Conservation (phyloP, 2,888 invertebrate species). For the Gymnosoma rotundatum region DNA sequence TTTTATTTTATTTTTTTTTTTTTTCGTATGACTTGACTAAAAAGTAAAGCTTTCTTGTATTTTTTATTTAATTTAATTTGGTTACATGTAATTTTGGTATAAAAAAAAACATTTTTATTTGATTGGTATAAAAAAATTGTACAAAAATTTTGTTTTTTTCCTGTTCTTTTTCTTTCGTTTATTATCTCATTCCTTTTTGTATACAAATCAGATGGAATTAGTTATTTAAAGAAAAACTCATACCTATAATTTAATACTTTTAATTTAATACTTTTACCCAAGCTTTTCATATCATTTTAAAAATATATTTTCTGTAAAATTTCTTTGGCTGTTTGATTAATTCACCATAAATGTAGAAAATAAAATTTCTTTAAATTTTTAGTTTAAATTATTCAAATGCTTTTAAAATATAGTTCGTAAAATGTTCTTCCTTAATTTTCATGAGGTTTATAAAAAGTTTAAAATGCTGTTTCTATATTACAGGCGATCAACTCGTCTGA, state of each 20-base stretch:
- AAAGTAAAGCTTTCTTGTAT: constrained; percentile 35
- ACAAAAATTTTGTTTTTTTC: constrained; percentile 46
- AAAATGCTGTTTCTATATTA: too few relatives aligned
- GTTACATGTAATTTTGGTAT: constrained; percentile 49
- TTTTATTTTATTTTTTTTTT: constrained; percentile 29
- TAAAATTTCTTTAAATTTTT: too few relatives aligned
- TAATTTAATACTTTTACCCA: not conserved
- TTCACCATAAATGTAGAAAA: too few relatives aligned
- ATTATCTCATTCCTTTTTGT: constrained; percentile 31
- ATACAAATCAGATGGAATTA: not conserved
- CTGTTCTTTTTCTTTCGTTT: constrained; percentile 43
- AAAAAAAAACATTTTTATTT: constrained; percentile 45
- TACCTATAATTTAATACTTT: not conserved
- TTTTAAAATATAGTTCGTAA: too few relatives aligned
- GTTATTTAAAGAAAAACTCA: constrained; percentile 5
- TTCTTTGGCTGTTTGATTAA: too few relatives aligned
- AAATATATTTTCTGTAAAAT: too few relatives aligned
- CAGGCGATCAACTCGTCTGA: too few relatives aligned
- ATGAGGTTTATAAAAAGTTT: too few relatives aligned
- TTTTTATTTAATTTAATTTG: constrained; percentile 35
- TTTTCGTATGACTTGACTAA: constrained; percentile 30
- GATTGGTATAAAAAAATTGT: constrained; percentile 58
- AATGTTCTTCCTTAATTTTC: too few relatives aligned
- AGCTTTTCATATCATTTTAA: not conserved
- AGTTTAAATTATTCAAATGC: too few relatives aligned